phyloP scores from a whole-genome alignment of 2,113 vertebrate species.

The Phylloscopus whistleri region DNA sequence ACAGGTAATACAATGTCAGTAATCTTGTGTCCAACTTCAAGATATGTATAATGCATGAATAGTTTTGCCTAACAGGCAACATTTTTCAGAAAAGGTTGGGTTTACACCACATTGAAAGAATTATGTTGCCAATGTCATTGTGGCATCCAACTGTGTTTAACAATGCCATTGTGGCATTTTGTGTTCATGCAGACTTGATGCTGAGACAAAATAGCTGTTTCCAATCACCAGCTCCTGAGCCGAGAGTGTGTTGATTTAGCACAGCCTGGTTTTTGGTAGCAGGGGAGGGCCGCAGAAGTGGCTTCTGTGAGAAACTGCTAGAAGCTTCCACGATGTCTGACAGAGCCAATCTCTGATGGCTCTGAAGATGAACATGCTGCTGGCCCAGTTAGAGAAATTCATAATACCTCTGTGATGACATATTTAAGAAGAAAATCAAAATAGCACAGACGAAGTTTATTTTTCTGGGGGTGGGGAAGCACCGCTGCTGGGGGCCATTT shows the following conservation, averaged over 20 bases:
- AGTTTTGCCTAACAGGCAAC: not conserved
- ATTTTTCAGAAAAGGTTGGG: not conserved
- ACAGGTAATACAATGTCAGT: not conserved
- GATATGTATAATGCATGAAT: not conserved
- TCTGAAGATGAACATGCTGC: not conserved
- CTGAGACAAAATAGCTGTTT: not conserved
- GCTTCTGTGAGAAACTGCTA: not conserved
- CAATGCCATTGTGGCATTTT: not conserved
- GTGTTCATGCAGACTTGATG: not conserved
- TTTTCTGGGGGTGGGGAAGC: not conserved
- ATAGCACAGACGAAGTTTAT: too few relatives aligned
- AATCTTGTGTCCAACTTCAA: not conserved
- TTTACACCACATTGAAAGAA: not conserved
- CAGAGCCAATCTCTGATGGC: not conserved
- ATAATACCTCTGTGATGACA: not conserved
- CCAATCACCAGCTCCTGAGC: not conserved
- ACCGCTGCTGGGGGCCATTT: not conserved
- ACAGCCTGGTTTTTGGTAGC: not conserved
- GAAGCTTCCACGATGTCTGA: not conserved
- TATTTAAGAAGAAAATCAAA: not conserved
- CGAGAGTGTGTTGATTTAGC: not conserved
- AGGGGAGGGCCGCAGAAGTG: not conserved
- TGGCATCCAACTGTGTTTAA: not conserved
- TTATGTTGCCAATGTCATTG: not conserved
- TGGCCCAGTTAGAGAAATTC: not conserved